Percentiles rank a stretch among this genome's conserved stretches.
These are phyloP conservation scores for Cassiopea andromeda DNA, from an alignment of 30 jellyfish, hydroid and myxozoan species.

Conservation along the genomic window DNA sequence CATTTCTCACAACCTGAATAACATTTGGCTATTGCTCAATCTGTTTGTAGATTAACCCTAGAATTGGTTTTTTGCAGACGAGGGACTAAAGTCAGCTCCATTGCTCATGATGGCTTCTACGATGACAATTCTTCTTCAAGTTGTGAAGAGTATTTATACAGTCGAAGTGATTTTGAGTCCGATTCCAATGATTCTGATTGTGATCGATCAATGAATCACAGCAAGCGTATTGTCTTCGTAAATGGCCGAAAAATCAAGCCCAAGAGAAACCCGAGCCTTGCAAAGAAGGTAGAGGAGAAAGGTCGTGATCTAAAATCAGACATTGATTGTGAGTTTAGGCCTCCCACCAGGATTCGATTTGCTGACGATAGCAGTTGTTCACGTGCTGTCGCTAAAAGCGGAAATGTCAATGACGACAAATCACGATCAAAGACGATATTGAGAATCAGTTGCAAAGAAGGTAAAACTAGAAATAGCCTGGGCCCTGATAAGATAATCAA, in stretches of 20 bases:
- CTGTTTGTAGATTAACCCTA: neutral
- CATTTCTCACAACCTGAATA: too few species aligned
- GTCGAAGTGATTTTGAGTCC: neutral
- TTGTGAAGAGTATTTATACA: neutral
- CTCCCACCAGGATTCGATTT: conserved; percentile 3
- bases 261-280: neutral
- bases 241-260: conserved; percentile 19
- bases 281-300: neutral
- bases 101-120: neutral
- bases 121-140: conserved; percentile 3
- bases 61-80: neutral
- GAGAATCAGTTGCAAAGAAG: neutral
- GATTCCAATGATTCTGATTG: conserved; percentile 16
- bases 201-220: neutral
- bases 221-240: neutral
- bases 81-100: neutral
- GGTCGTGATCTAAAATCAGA: neutral
- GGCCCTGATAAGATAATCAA: neutral
- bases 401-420: neutral
- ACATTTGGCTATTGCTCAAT: too few species aligned
- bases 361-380: neutral
- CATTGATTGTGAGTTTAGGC: neutral
- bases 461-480: neutral
- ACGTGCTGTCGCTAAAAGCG: neutral
- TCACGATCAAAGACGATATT: neutral